Base-by-base conservation (phyloP, 2,797 vertebrate genomes). In the Gymnocypris eckloni region DNA sequence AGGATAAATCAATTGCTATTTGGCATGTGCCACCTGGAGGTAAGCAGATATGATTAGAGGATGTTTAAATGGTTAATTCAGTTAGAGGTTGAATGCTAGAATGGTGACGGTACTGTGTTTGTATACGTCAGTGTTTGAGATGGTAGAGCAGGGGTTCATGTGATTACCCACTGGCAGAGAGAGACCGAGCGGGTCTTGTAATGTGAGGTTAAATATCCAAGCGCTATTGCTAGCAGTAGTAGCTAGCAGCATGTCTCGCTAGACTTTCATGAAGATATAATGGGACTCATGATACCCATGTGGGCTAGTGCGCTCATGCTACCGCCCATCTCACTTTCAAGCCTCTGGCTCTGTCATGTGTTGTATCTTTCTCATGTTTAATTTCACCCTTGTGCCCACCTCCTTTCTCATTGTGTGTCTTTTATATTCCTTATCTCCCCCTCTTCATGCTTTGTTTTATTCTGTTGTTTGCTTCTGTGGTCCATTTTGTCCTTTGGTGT, bases 341-440 rank as follows among this genome's bases (percentile, higher is more conserved):
- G 4, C 37, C 76, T 73, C 33, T 67, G 85, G 78, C 6, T 2
- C 70, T 88, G 37, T 52, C 75, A 81, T 71, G 43, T 81, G 50
- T 75, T 86, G 83, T 86, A 56, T 73, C 67, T 84, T 28, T 90
- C 87, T 80, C 64, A 39, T 89, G 85, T 88, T 67, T 89, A 81
- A 89, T 89, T 89, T 54, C 43, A 77, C 16, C 3, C 85, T 84
- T 2, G 3, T 28, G 18, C 13, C 11, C 41, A 59, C 20, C 41
- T 72, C 25, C n/a, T 52, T 33, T 48, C 69, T 48, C 20, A 48
- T 52, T 66, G 25, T 45, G 33, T 43, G 2, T 45, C 37, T 71
- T 37, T 69, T 78, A 52, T 33, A 54, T 43, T 70, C 61, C 50
- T 25, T 33, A 48, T 73, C 43, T 67, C 28, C 22, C 37, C 8